Base-by-base conservation (phyloP, 2,797 vertebrate species). In the Pipistrellus pipistrellus region DNA sequence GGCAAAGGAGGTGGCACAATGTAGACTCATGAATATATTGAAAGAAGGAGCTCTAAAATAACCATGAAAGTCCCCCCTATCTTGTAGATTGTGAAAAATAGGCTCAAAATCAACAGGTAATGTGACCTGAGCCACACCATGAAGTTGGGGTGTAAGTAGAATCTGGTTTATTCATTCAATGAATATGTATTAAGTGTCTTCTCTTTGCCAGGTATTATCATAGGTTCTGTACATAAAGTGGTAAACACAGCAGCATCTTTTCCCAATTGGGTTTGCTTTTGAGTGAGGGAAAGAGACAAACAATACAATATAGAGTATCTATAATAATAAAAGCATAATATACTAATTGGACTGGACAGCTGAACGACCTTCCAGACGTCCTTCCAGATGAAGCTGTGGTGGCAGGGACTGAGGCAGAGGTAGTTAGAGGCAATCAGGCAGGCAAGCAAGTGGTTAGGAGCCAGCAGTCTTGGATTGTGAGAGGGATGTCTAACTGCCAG, bases 21-120 rank as follows among this genome's bases (percentile, higher is more conserved):
- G 81, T 66, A 96, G 30, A 91, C 17, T 72, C 41, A 48, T 62
- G 32, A 62, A 55, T 64, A 68, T 20, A 72, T 75, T 72, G n/a
- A 78, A 27, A 62, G 23, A 23, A 85, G 64, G 92, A 62, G 4
- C 13, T 75, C 90, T 81, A 93, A 90, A 94, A 84, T 48, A 35
- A 91, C 48, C 25, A 76, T 35, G 18, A 51, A 9, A 48, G 78
- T 64, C 30, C 5, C 48, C 48, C 4, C 75, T 75, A 85, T 30
- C 30, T 57, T 81, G 30, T 6, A 84, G 64, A 68, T 21, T 85
- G 20, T 87, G 14, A 93, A 90, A 80, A 69, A 66, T 17, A 72
- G 71, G 32, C 2, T 14, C 6, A n/a, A 18, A 55, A 73, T 81
- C 46, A 64, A 32, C n/a, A 38, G 38, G 3, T 5, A 13, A 55